Base-by-base conservation (phyloP, 2,888 invertebrate species). In the Nomada flava region DNA sequence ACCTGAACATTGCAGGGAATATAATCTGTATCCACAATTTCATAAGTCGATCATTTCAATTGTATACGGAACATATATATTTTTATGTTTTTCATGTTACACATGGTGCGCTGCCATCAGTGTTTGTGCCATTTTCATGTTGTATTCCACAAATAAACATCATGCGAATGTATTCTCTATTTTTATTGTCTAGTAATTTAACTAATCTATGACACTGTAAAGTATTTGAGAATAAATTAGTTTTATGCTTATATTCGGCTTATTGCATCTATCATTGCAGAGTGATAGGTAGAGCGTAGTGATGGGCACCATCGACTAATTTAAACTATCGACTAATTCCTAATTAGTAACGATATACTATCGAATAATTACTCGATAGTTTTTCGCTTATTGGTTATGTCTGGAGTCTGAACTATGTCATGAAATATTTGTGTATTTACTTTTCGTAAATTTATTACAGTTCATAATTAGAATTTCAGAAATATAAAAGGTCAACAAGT, bases 191-290 rank as follows among this genome's bases (percentile, higher is more conserved):
- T n/a, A 63, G 26, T 72, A 9, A 44, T 36, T 2, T 0, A 36
- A 9, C 20, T 50, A 42, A 55, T 29, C 36, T 13, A 26, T 50
- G 20, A 23, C 20, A 50, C 42, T n/a, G 3, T 3, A 10, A 57
- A 3, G 4, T 15, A 64, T 64, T 18, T 3, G 4, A 47, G 15
- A 5, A 23, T 18, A 36, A 59, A 68, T 53, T 60, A 52, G 42
- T 2, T 23, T 60, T 42, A 29, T 26, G 23, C 67, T 23, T 52
- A 36, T 53, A 62, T 55, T 69, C 29, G n/a, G 62, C 62, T 53
- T n/a, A 60, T 52, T 74, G 50, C 69, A 76, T 62, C 42, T 9
- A 47, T 36, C 53, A 67, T 15, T 47, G 18, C 13, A 59, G 11
- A 50, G 11, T 18, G 13, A 52, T 15, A 65, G 42, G 59, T 23